A percentile compares a stretch with the other conserved stretches of the same genome.
These are phyloP conservation scores for Rhabdomys pumilio DNA, from an alignment of 2,797 vertebrate species.

Conservation along the genomic window DNA sequence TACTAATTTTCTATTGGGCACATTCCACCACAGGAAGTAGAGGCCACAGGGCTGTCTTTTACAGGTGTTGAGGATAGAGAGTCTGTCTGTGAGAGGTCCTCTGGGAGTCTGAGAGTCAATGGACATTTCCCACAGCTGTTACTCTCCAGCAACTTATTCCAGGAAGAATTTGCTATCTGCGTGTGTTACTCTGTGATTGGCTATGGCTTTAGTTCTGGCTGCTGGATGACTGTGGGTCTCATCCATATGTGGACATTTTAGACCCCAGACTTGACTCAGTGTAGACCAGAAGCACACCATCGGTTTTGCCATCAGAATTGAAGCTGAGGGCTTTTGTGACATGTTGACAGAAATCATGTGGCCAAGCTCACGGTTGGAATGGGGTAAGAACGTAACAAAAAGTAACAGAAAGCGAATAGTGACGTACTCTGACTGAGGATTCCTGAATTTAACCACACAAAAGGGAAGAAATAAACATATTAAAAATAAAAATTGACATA, in stretches of 20 bases:
- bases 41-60: neutral
- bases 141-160: neutral
- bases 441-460: neutral
- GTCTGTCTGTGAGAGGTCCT: neutral
- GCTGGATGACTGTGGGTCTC: neutral
- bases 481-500: neutral
- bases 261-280: neutral
- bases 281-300: neutral
- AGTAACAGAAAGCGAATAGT: neutral
- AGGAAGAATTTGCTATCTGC: slow-evolving; percentile 11
- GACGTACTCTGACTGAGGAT: neutral
- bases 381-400: neutral
- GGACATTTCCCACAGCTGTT: neutral
- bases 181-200: neutral
- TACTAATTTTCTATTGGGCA: neutral
- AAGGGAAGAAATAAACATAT: neutral
- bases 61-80: neutral
- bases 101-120: neutral
- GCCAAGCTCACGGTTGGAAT: neutral
- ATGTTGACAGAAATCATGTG: neutral
- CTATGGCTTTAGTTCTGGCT: neutral
- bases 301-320: neutral
- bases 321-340: neutral
- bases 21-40: neutral
- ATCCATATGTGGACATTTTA: neutral